Evolutionary conservation across 2,113 vertebrate species (phyloP), one percentile per base, ranked within the genome.

Genomic region (Chaenocephalus aceratus): DNA sequence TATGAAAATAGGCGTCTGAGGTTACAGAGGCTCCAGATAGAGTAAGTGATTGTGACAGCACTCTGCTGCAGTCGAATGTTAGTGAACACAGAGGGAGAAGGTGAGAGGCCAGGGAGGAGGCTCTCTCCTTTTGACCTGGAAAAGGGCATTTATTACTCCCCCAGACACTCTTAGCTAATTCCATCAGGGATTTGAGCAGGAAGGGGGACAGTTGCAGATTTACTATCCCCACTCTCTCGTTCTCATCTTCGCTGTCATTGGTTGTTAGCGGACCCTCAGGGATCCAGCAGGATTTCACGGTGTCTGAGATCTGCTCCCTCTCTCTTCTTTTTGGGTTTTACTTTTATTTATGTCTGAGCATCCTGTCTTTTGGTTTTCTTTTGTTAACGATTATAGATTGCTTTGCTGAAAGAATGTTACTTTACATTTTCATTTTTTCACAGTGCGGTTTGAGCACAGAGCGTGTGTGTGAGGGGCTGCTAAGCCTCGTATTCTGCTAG

Each of bases 121-220:
- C 72, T 63, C 62, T 52, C 59, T 67, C 34, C 45, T 57, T 64
- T 75, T 86, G 86, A 86, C 79, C 71, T 74, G 41, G 26, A 68
- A 68, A 68, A 72, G 66, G 70, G 71, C 89, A 84, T 87, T 75
- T 84, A 88, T 87, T 71, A 18, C 69, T 56, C 75, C 60, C 10
- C 36, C 70, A 57, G 72, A 77, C 79, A 82, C 79, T 77, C 85
- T 77, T 16, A 86, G 82, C 72, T 87, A 76, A 90, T 89, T 84
- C 88, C 87, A 83, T 84, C 63, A 75, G 86, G 83, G 84, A 80
- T 83, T 84, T 51, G 4, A 75, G 54, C 48, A 34, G 65, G 52
- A 34, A n/a, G 59, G 74, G 69, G 30, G 57, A 44, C 46, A 18
- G 52, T 62, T 80, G 12, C 72, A 88, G 86, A 87, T 89, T 91